Base-by-base conservation (phyloP, 2,888 invertebrate species). In the Laspeyria flexula region DNA sequence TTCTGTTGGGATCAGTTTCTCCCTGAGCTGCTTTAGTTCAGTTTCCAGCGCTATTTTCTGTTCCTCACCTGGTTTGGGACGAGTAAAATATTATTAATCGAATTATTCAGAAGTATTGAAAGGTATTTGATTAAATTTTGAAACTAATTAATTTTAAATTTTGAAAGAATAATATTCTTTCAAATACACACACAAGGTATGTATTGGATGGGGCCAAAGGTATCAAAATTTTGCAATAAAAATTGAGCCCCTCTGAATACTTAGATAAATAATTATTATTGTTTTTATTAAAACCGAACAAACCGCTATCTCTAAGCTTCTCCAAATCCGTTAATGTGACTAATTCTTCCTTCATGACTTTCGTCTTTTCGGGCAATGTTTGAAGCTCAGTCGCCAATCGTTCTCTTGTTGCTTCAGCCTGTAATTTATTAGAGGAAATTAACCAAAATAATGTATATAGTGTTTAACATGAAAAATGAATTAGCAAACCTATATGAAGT, bases 351-450 rank as follows among this genome's bases (percentile, higher is more conserved):
- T 94, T 91, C 94, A 95, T 95, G 2, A 92, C 92, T 50, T 85
- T 91, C 13, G 96, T 94, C 79, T 95, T 96, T 43, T 94, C 93
- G 44, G 96, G 95, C 52, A 96, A 81, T 38, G 95, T 94, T 67
- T 95, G 93, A 23, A 96, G 90, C 86, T 95, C 93, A 0, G 85
- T 81, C 3, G 86, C 90, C 1, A 94, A 77, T 1, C 93, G 88
- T 53, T 90, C 87, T 13, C 93, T 87, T 0, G 93, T 88, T 1
- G 83, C 74, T 73, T 92, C 90, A 0, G 85, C 89, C 93, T 93
- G 50, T 33, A 25, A 25, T 25, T 7, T 6, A 25, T 6, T 6
- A 6, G 25, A 3, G 7, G 25, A 6, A 25, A 4, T 25, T 25
- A 6, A 25, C n/a, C n/a, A n/a, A n/a, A n/a, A n/a, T n/a, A n/a